Evolutionary conservation across 2,113 vertebrate genomes (phyloP), one percentile per base, ranked within the genome.

Genomic region (Percopsis transmontana): DNA sequence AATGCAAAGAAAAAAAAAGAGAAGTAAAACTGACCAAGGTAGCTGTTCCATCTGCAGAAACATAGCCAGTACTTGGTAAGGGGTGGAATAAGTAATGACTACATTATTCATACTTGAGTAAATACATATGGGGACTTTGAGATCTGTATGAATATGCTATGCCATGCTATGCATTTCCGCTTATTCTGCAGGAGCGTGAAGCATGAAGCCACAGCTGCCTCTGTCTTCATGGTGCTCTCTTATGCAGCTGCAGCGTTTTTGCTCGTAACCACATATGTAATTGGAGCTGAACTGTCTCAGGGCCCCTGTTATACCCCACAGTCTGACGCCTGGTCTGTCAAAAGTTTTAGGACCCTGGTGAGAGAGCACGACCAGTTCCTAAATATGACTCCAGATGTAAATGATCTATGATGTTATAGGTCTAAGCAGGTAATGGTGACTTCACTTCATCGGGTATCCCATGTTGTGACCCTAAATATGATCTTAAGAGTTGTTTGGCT

Each of bases 281-380:
- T 77, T 70, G 82, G 75, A 90, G 54, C 84, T 66, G 51, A 68
- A 77, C 66, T 88, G 89, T 89, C 80, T 89, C 86, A 59, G 56
- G 76, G 75, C 71, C 63, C 54, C 58, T 66, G 51, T 51, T 74
- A 65, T 39, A 67, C 72, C 70, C 64, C 78, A 63, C 76, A 40
- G 3, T 14, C 55, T 62, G 62, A 86, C 86, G 76, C 71, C 66
- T 66, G 76, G 76, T 72, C 70, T 78, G 68, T 86, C 80, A 77
- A 66, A 41, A 63, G 27, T 39, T 47, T 60, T 65, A 55, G 15
- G 55, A 58, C 55, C 66, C 47, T 5, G 79, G 68, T 56, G 68
- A 58, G 52, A 50, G 68, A 61, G 33, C 45, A 38, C 56, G 27
- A 54, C 59, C 62, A 55, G 50, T 50, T 76, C 57, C 50, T 58